Percentiles rank a stretch among this genome's conserved stretches.
Conservation (phyloP, 2,888 invertebrate species). For the Pterostichus madidus region DNA sequence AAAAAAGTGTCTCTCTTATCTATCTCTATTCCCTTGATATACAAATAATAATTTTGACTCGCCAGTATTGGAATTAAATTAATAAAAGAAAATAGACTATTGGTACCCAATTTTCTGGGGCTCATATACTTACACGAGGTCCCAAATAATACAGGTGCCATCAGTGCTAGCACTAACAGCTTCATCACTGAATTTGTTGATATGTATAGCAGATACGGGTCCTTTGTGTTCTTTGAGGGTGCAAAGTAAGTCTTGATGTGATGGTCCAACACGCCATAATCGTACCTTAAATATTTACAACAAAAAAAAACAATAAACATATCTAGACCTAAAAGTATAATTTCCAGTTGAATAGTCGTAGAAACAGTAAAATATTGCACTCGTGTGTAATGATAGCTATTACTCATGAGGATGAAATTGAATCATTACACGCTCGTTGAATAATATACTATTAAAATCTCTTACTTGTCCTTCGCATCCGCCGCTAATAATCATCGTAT, state of each 20-base stretch:
- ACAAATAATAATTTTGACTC: no score
- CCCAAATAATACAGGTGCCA: conserved; percentile 97
- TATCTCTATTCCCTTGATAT: no score
- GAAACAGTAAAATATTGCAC: no score
- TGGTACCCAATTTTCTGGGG: no score
- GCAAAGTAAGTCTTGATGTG: conserved; percentile 83
- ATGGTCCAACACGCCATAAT: conserved; percentile 87
- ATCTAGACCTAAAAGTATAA: no score
- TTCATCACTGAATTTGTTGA: conserved; percentile 87
- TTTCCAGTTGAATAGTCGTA: not conserved
- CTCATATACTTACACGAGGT: conserved; percentile 81
- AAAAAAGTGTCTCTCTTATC: no score
- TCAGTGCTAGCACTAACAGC: conserved; percentile 94
- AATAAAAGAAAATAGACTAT: no score
- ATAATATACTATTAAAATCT: no score
- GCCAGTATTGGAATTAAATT: no score
- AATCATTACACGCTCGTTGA: no score
- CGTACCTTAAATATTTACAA: conserved; percentile 79
- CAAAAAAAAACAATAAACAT: not conserved
- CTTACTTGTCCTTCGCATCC: conserved; percentile 94
- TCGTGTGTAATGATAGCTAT: no score
- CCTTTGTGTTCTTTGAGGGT: conserved; percentile 95
- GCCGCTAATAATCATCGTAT: conserved; percentile 88
- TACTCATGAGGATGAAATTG: no score
- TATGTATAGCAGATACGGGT: conserved; percentile 89